phyloP scores from a whole-genome alignment of 2,888 invertebrate species.

The Acleris sparsana region DNA sequence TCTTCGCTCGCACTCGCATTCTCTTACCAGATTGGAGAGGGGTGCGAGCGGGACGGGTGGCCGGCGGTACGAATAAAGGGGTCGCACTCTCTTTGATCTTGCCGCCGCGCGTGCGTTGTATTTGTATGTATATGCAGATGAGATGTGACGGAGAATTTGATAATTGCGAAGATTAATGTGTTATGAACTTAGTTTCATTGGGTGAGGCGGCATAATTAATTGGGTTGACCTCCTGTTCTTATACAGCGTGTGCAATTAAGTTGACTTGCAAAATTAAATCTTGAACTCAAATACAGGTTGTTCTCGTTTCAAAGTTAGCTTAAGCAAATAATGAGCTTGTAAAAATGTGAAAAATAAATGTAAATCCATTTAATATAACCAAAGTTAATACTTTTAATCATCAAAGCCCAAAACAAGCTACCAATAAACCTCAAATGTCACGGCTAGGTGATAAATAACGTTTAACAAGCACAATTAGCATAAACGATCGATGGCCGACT shows the following conservation, averaged over 20 bases:
- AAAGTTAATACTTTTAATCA: not conserved
- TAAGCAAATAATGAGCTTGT: too few relatives aligned
- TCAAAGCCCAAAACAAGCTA: slow-evolving; percentile 10
- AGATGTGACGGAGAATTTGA: slow-evolving; percentile 77
- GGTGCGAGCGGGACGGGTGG: slow-evolving; percentile 77
- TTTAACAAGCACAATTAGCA: slow-evolving; percentile 52
- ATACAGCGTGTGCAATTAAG: slow-evolving; percentile 4
- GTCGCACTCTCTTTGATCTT: slow-evolving; percentile 80
- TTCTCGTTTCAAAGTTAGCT: too few relatives aligned
- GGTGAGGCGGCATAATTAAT: slow-evolving; percentile 27
- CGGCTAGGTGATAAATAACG: slow-evolving; percentile 45
- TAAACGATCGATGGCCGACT: slow-evolving; percentile 37
- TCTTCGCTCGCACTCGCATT: slow-evolving; percentile 63
- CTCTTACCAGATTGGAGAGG: slow-evolving; percentile 58
- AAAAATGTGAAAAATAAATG: not conserved
- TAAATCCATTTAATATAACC: not conserved
- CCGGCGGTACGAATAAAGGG: slow-evolving; percentile 80
- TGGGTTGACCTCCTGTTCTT: slow-evolving; percentile 26
- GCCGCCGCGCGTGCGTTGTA: slow-evolving; percentile 78
- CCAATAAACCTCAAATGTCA: slow-evolving; percentile 21
- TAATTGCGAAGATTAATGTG: slow-evolving; percentile 82
- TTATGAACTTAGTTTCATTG: slow-evolving; percentile 44
- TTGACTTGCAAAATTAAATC: too few relatives aligned
- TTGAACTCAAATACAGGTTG: too few relatives aligned
- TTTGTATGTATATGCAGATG: slow-evolving; percentile 77